Base-by-base conservation (phyloP, 2,888 invertebrate species). In the Calameuta idolon region DNA sequence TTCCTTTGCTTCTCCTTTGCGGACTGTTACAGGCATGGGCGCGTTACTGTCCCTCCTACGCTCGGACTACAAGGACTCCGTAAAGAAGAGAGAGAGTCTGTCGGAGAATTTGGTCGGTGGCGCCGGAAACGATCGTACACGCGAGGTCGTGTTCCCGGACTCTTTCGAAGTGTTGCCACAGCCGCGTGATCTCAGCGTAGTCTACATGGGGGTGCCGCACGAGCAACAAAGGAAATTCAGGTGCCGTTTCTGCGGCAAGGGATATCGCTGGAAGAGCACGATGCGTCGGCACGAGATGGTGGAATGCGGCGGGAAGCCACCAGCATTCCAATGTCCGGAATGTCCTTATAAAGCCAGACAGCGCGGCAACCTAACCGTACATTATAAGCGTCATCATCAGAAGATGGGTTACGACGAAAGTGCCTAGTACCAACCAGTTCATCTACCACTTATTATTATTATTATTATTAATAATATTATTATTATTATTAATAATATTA, bases 201-300 rank as follows among this genome's bases (percentile, higher is more conserved):
- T 92, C 73, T 92, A 92, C 85, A 93, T 93, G 87, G 92, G 91
- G 37, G 92, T 93, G 73, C 91, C 93, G 74, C 88, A 93, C 89
- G 94, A 94, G 87, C 93, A 93, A 40, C 92, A 92, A 84, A 92
- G 94, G 4, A 95, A 95, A 88, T 96, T 96, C 92, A 94, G 96
- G 75, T 97, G 97, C 89, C 94, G 96, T 76, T 96, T 96, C 90
- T 97, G 97, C 92, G 96, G 97, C 82, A 97, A 97, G 91, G 94
- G 95, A 83, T 97, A 97, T 92, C 94, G 96, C 87, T 97, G 97
- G 96, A 97, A 96, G 92, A 96, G 96, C 75, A 96, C 96, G 80
- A 93, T 96, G 93, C 93, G 96, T 15, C 94, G 96, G 5, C 97
- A 97, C 92, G 96, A 96, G 92, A 95, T 95, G 92, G 96, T 96